phyloP scores from a whole-genome alignment of 2,113 vertebrate genomes.

The Struthio camelus region DNA sequence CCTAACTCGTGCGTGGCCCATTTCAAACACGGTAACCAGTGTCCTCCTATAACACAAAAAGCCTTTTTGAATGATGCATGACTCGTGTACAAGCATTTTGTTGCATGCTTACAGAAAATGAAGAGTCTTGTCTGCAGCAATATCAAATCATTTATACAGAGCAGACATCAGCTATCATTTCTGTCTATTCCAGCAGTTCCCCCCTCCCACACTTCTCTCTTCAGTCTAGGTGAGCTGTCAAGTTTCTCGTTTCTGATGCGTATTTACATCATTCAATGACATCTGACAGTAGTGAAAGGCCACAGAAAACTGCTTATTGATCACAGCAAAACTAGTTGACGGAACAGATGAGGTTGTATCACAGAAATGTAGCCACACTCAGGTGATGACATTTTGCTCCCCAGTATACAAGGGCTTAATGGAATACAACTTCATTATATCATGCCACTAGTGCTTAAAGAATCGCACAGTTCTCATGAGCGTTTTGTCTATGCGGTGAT shows the following conservation, averaged over 20 bases:
- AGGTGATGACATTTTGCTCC: constrained; percentile 84
- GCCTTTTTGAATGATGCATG: constrained; percentile 9
- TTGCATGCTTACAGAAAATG: constrained; percentile 16
- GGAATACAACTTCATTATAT: constrained; percentile 98
- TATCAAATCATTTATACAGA: constrained; percentile 63
- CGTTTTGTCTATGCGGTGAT: constrained; percentile 77
- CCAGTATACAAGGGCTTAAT: constrained; percentile 80
- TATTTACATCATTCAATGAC: constrained; percentile 93
- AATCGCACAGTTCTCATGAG: constrained; percentile 71
- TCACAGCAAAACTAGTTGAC: constrained; percentile 93
- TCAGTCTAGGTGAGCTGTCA: constrained; percentile 88
- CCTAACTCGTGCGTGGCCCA: background rate
- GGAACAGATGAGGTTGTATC: constrained; percentile 93
- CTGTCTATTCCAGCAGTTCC: constrained; percentile 69
- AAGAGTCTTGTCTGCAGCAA: constrained; percentile 57
- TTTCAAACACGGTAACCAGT: background rate
- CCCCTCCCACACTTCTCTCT: constrained; percentile 27
- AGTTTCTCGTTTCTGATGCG: constrained; percentile 91
- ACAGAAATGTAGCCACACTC: constrained; percentile 79
- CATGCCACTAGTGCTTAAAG: constrained; percentile 86
- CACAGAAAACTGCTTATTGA: constrained; percentile 98
- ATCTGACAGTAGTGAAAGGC: constrained; percentile 96
- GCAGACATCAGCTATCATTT: constrained; percentile 81
- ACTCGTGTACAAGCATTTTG: constrained; percentile 3
- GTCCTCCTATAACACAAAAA: background rate